A percentile compares a stretch with the other conserved stretches of the same genome.
These are phyloP conservation scores for Aplodontia rufa DNA, from an alignment of 2,113 vertebrate genomes.

Conservation along the genomic window DNA sequence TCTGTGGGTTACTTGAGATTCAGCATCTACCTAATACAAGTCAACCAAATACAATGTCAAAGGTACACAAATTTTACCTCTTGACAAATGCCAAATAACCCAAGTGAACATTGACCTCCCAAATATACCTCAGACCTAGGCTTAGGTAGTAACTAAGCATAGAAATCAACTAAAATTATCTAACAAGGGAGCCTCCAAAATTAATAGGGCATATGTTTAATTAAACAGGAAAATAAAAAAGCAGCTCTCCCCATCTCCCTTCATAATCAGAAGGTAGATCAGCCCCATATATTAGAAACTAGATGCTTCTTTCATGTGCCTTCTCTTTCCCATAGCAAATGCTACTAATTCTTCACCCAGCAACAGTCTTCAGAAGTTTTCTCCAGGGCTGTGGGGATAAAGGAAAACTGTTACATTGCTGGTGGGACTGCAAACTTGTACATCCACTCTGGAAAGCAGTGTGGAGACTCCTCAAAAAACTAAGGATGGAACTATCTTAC, in stretches of 20 bases:
- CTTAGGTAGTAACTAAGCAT: neutral
- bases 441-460: too few species aligned
- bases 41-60: slow-evolving; percentile 1
- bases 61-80: neutral
- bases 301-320: neutral
- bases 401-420: too few species aligned
- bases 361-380: neutral
- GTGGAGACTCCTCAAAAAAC: too few species aligned
- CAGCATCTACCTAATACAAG: neutral
- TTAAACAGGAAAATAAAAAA: neutral
- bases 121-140: neutral
- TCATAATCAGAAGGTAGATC: neutral
- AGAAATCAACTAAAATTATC: neutral
- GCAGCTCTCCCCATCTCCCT: neutral
- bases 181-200: neutral
- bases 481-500: too few species aligned
- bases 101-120: neutral
- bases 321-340: neutral
- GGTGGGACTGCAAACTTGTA: too few species aligned
- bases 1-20: neutral
- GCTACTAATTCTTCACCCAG: neutral
- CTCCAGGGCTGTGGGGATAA: too few species aligned
- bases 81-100: neutral
- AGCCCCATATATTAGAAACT: neutral
- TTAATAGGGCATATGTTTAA: neutral